Conservation (phyloP, 2,888 invertebrate genomes). For the Watsonalla binaria region DNA sequence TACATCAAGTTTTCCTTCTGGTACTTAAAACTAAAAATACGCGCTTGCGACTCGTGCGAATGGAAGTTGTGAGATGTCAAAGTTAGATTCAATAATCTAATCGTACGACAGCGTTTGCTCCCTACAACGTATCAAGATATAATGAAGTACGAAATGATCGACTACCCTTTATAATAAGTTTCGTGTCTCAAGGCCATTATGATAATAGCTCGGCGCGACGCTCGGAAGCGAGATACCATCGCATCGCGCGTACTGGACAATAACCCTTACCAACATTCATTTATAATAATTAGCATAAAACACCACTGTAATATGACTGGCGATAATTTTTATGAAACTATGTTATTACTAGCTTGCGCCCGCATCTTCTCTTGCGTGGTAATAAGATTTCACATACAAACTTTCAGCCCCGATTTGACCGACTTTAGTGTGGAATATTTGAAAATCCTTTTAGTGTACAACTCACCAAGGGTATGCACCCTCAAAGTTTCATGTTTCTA, state of each 20-base stretch:
- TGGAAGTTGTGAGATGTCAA: no score
- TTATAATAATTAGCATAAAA: constrained; percentile 66
- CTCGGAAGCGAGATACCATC: constrained; percentile 70
- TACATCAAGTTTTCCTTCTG: no score
- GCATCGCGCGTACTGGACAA: constrained; percentile 73
- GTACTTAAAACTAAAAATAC: no score
- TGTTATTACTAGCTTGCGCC: not conserved
- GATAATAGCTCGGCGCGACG: constrained; percentile 70
- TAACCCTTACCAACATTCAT: constrained; percentile 67
- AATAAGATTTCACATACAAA: no score
- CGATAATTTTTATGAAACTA: constrained; percentile 28
- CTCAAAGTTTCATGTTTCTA: no score
- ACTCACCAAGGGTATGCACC: no score
- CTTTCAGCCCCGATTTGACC: no score
- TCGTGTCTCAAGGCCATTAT: constrained; percentile 71
- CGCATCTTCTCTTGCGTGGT: no score
- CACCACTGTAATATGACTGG: constrained; percentile 38
- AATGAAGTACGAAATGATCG: constrained; percentile 62
- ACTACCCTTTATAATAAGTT: constrained; percentile 52
- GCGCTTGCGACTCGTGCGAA: no score
- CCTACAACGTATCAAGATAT: constrained; percentile 25
- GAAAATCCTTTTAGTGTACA: no score
- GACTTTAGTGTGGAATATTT: no score
- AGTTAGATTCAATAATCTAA: no score
- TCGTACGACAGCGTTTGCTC: not conserved